phyloP scores from a whole-genome alignment of 2,113 vertebrate species.

The Spheniscus mendiculus region DNA sequence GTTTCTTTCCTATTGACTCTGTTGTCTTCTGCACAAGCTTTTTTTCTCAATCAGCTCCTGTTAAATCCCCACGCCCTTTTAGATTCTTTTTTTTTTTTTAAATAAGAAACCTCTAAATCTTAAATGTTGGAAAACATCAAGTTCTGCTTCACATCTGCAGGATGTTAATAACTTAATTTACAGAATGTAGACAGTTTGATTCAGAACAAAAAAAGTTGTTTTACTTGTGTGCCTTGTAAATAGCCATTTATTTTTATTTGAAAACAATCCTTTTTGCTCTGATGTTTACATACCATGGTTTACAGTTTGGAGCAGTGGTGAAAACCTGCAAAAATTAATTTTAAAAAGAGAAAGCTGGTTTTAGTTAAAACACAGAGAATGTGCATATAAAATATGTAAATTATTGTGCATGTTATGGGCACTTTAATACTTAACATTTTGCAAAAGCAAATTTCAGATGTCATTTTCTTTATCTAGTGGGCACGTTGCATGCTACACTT shows the following conservation, averaged over 20 bases:
- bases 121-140: neutral
- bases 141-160: neutral
- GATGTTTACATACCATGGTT: neutral
- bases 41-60: neutral
- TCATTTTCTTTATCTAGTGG: slow-evolving; percentile 4
- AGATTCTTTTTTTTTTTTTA: neutral
- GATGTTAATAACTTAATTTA: neutral
- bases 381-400: neutral
- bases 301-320: neutral
- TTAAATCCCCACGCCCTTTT: neutral
- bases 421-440: neutral
- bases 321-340: neutral
- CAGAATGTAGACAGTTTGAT: neutral
- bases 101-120: neutral
- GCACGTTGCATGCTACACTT: neutral
- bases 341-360: neutral
- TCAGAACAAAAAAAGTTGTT: neutral
- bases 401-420: neutral
- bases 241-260: neutral
- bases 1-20: neutral
- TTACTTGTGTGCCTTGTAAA: neutral
- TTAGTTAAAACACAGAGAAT: neutral
- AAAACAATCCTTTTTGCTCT: neutral
- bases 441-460: slow-evolving; percentile 15
- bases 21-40: neutral